Conservation (phyloP, 2,888 invertebrate species). For the Phyllotreta cruciferae region DNA sequence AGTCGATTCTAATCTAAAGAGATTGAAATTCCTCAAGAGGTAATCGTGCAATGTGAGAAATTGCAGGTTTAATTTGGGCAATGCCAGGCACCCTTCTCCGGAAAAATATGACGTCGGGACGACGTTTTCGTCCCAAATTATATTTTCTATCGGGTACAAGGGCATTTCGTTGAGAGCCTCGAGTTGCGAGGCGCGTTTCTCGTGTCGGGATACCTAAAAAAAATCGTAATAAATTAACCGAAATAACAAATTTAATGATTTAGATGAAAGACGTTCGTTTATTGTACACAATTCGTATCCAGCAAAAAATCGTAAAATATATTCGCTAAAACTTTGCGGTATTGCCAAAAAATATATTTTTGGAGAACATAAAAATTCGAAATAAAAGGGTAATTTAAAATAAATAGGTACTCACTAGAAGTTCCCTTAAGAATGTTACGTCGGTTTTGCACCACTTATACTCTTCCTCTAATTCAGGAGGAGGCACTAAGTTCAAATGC, state of each 20-base stretch:
- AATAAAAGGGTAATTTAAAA: conserved; percentile 13
- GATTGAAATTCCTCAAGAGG: conserved; percentile 93
- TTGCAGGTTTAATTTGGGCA: conserved; percentile 97
- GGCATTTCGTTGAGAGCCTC: conserved; percentile 98
- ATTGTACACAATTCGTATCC: too few species aligned
- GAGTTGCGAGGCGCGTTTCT: conserved; percentile 87
- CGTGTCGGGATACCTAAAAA: conserved; percentile 80
- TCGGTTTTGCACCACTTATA: conserved; percentile 82
- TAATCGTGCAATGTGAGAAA: conserved; percentile 99
- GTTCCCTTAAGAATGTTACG: conserved; percentile 81
- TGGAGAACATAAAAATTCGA: not conserved
- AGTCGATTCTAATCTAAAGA: conserved; percentile 97
- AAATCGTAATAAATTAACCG: not conserved
- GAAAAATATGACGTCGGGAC: conserved; percentile 98
- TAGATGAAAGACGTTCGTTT: not conserved
- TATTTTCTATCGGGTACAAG: conserved; percentile 95
- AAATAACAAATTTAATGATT: not conserved
- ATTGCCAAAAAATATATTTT: not conserved
- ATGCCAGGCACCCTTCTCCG: conserved; percentile 92
- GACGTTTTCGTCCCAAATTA: conserved; percentile 99
- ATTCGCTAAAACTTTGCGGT: too few species aligned
- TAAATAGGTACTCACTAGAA: conserved; percentile 71
- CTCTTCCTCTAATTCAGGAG: conserved; percentile 70
- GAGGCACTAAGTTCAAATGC: conserved; percentile 85
- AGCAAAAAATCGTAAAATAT: conserved; percentile 2